A percentile compares a stretch with the other conserved stretches of the same genome.
These are phyloP conservation scores for Sitobion miscanthi DNA, from an alignment of 1,140 invertebrate genomes.

Conservation along the genomic window DNA sequence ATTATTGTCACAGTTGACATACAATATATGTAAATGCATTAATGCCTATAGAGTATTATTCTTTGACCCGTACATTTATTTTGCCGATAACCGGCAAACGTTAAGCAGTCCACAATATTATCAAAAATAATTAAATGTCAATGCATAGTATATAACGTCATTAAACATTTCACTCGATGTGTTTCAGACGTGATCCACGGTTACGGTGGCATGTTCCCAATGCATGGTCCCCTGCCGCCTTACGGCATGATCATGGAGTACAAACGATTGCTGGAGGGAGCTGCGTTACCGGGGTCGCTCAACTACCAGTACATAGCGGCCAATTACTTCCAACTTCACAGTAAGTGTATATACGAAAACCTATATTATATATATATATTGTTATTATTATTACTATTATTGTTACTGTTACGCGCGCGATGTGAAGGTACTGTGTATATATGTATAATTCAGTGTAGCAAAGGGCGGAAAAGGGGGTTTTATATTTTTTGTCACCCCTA, in stretches of 20 bases:
- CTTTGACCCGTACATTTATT: background rate
- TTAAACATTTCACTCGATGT: background rate
- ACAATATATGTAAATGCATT: background rate
- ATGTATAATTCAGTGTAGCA: background rate
- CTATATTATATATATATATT: background rate
- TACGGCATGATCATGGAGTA: constrained; percentile 55
- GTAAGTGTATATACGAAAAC: constrained; percentile 40
- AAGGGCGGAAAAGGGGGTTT: background rate
- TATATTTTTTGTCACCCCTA: background rate
- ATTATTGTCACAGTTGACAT: background rate
- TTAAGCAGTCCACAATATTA: background rate
- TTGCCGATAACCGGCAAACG: background rate
- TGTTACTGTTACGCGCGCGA: background rate
- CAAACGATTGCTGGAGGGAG: constrained; percentile 40
- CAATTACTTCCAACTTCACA: constrained; percentile 56
- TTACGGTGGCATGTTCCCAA: constrained; percentile 51
- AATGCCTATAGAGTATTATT: background rate
- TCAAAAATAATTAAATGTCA: background rate
- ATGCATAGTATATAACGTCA: background rate
- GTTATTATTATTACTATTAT: background rate
- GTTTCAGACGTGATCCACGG: constrained; percentile 52
- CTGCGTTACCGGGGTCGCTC: constrained; percentile 39
- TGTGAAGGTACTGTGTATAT: background rate
- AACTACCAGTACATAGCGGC: constrained; percentile 54
- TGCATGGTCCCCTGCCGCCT: constrained; percentile 45